Conservation (phyloP, 2,888 invertebrate species). For the Drosophila rellima region DNA sequence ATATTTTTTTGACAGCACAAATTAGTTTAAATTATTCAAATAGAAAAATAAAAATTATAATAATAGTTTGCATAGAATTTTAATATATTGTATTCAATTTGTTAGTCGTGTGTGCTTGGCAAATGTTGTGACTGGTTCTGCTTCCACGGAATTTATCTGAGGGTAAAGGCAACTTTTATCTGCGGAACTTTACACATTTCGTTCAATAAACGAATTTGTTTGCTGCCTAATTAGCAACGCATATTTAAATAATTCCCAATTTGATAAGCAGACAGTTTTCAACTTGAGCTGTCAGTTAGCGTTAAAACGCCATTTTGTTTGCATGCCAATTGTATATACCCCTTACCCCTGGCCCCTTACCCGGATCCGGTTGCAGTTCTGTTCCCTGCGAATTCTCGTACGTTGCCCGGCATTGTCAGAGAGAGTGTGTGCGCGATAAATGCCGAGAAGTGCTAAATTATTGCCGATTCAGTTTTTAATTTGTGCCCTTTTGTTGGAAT, state of each 20-base stretch:
- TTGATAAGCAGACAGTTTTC: slow-evolving; percentile 83
- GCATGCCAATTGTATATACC: slow-evolving; percentile 54
- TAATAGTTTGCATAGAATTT: background rate
- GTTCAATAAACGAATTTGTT: slow-evolving; percentile 71
- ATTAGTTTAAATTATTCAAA: background rate
- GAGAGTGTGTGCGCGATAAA: slow-evolving; percentile 58
- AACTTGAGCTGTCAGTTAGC: slow-evolving; percentile 82
- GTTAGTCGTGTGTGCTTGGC: background rate
- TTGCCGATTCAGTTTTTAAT: slow-evolving; percentile 80
- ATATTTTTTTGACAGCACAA: background rate
- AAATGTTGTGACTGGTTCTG: background rate
- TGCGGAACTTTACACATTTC: slow-evolving; percentile 28
- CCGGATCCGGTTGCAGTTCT: background rate
- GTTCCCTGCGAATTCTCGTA: background rate
- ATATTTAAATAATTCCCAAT: slow-evolving; percentile 82
- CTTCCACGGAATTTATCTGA: background rate
- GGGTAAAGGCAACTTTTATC: slow-evolving; percentile 21
- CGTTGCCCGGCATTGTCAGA: too few species aligned
- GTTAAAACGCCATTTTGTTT: slow-evolving; percentile 80
- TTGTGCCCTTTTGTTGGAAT: slow-evolving; percentile 71
- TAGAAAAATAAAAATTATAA: background rate
- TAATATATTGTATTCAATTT: background rate
- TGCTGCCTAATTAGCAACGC: slow-evolving; percentile 81
- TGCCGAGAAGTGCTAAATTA: slow-evolving; percentile 79
- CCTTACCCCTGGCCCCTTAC: background rate